Evolutionary conservation across 1,140 invertebrate species (phyloP), one percentile per base, ranked within the genome.

Genomic region (Ectropis grisescens): DNA sequence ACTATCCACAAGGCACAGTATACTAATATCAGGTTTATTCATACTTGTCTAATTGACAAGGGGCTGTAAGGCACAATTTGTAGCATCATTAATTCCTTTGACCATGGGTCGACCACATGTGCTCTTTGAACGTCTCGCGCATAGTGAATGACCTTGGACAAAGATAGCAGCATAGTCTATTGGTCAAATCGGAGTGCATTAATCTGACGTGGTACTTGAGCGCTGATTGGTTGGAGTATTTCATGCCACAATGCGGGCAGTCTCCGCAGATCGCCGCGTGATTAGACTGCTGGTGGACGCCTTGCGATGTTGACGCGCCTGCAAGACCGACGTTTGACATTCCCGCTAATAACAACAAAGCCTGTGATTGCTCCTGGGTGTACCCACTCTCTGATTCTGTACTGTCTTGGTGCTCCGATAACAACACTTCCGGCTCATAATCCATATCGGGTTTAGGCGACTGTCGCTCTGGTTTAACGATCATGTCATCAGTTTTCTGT

Each of bases 181-280:
- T 88, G 16, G 85, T 86, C 42, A 88, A 60, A 64, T 88, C 87
- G 11, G 87, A 88, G 66, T 89, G 88, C 72, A 89, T 86, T 52
- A 89, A 76, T 37, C 87, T 82, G 16, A 89, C 88, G 53, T 89
- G 88, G 60, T 89, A 89, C 58, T 89, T 89, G 19, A 89, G 67
- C 13, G 88, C 86, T 9, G 87, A 89, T 57, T 88, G 87, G 61
- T 89, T 89, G 12, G 84, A 84, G 68, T 86, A 86, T 37, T 83
- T 84, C 74, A 87, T 84, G 31, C 86, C 86, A 47, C 87, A 89
- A 61, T 89, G 88, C 6, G 88, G 88, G 58, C 88, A 89, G 46
- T 86, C 85, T 0, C 85, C 85, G 47, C 85, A 86, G 10, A 86
- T 86, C 2, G 85, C 84, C 19, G 84, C 84, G 54, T 87, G 85